Percentiles rank a stretch among this genome's conserved stretches.
phyloP scores from a whole-genome alignment of 2,797 vertebrate genomes.

The Nasua narica region DNA sequence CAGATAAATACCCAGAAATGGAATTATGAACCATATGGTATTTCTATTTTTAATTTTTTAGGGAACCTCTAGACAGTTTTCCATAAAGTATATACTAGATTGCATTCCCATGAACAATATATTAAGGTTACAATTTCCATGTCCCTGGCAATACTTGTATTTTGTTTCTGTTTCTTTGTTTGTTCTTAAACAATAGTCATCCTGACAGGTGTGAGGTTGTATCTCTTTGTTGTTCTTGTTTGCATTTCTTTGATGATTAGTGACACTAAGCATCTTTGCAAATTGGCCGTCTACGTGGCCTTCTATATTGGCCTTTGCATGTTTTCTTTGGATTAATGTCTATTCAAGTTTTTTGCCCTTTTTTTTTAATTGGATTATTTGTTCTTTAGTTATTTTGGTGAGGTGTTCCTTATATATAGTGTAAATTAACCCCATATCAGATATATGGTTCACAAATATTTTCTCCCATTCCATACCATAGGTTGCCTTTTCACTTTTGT shows the following conservation, averaged over 20 bases:
- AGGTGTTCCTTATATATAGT: neutral
- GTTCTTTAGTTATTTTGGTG: neutral
- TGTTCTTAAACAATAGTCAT: neutral
- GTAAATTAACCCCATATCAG: neutral
- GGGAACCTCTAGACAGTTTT: neutral
- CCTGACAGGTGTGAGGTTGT: neutral
- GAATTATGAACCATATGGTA: neutral
- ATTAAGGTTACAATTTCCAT: neutral
- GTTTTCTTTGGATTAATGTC: neutral
- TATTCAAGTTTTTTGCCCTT: neutral
- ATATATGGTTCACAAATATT: neutral
- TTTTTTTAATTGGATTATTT: neutral
- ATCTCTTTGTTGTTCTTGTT: neutral
- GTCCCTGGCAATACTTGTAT: neutral
- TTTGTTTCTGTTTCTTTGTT: too few relatives aligned
- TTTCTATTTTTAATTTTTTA: neutral
- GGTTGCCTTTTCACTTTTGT: neutral
- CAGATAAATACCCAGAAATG: neutral
- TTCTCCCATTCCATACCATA: neutral
- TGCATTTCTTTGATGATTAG: neutral
- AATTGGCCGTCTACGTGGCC: neutral
- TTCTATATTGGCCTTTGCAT: neutral
- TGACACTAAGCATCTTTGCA: neutral
- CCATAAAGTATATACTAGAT: neutral
- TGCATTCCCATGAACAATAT: neutral